These are phyloP conservation scores for Achatina immaculata DNA, from an alignment of 1,140 invertebrate genomes.

Conservation along the genomic window DNA sequence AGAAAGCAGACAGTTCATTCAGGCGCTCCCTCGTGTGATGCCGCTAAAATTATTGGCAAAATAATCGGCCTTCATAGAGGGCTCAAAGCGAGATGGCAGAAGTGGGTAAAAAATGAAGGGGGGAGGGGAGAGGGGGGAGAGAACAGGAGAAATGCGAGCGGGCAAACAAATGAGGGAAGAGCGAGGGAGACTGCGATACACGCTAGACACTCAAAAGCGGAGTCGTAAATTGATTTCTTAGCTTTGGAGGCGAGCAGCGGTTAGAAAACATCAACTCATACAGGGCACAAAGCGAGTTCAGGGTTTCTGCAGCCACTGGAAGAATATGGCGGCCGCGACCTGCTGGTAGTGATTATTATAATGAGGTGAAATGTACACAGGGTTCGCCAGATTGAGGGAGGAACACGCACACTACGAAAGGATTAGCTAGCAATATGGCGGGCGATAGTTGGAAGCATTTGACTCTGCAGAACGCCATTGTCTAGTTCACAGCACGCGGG, in stretches of 20 bases:
- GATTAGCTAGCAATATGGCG: slow-evolving; percentile 6
- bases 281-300: slow-evolving; percentile 4
- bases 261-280: slow-evolving; percentile 34
- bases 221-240: slow-evolving; percentile 37
- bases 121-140: not conserved
- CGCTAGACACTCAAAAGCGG: slow-evolving; percentile 34
- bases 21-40: slow-evolving; percentile 31
- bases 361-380: slow-evolving; percentile 11
- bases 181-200: slow-evolving; percentile 14
- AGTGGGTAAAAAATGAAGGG: slow-evolving; percentile 6
- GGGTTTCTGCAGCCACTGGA: slow-evolving; percentile 4
- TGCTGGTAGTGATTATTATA: slow-evolving; percentile 17
- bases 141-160: slow-evolving; percentile 27
- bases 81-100: slow-evolving; percentile 38
- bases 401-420: not conserved
- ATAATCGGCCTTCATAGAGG: slow-evolving; percentile 40
- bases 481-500: no score
- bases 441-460: not conserved
- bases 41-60: slow-evolving; percentile 42
- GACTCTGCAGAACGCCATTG: not conserved
- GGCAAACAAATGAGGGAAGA: slow-evolving; percentile 7
- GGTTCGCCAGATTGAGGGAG: not conserved
- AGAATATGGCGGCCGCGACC: slow-evolving; percentile 19
- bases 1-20: slow-evolving; percentile 41
- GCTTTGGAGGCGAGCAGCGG: slow-evolving; percentile 31